These are phyloP conservation scores for Tiaroga cobitis DNA, from an alignment of 2,797 vertebrate species.

Conservation along the genomic window DNA sequence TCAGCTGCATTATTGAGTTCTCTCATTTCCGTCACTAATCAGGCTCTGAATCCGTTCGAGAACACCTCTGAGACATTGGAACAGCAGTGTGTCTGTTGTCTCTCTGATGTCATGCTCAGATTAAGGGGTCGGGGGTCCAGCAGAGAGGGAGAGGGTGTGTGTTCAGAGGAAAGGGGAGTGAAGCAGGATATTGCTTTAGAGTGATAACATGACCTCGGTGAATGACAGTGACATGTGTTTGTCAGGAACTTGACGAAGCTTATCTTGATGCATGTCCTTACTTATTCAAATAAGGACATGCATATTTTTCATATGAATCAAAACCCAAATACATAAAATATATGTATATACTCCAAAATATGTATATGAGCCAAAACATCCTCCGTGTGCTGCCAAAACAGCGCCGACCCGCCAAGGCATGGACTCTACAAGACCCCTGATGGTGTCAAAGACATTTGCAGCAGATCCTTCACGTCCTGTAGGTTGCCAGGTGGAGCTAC, in stretches of 20 bases:
- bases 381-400: too few species aligned
- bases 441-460: too few species aligned
- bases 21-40: conserved; percentile 73
- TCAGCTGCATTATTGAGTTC: conserved; percentile 59
- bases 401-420: too few species aligned
- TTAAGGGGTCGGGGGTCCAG: conserved; percentile 55
- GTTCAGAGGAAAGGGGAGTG: conserved; percentile 14
- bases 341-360: too few species aligned
- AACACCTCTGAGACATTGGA: conserved; percentile 53
- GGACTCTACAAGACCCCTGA: too few species aligned
- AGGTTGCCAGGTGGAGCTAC: background rate
- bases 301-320: background rate
- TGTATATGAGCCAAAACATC: too few species aligned
- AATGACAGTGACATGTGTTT: conserved; percentile 27
- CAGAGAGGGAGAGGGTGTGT: conserved; percentile 19
- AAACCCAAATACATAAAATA: background rate
- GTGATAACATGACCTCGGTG: conserved; percentile 40
- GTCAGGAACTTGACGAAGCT: conserved; percentile 29
- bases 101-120: conserved; percentile 64
- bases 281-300: background rate
- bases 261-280: background rate
- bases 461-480: too few species aligned
- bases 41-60: conserved; percentile 63
- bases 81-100: conserved; percentile 65
- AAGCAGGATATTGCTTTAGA: conserved; percentile 55